Conservation (phyloP, 2,888 invertebrate species). For the Drosophila imparisetae region DNA sequence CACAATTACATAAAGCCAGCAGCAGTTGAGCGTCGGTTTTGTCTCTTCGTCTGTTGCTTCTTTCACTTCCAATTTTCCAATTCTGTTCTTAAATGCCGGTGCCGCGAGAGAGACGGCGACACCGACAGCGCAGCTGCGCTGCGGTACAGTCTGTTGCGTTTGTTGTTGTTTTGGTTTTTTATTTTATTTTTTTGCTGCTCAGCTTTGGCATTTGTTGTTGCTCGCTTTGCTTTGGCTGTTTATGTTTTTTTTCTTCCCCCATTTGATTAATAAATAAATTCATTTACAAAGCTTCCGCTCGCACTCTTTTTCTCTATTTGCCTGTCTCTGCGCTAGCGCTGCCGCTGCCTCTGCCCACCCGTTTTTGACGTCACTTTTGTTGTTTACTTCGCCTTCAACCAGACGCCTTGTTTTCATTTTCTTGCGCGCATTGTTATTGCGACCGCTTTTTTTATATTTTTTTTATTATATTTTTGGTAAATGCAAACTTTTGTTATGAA, state of each 20-base stretch:
- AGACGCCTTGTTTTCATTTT: slow-evolving; percentile 69
- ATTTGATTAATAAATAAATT: slow-evolving; percentile 74
- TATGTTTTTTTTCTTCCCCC: slow-evolving; percentile 52
- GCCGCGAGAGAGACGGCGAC: slow-evolving; percentile 18
- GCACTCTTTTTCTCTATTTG: slow-evolving; percentile 16
- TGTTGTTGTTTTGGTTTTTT: slow-evolving; percentile 63
- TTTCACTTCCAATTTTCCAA: slow-evolving; percentile 70
- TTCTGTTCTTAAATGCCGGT: slow-evolving; percentile 45
- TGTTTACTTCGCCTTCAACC: slow-evolving; percentile 67
- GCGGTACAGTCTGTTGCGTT: slow-evolving; percentile 67
- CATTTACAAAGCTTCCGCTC: slow-evolving; percentile 65
- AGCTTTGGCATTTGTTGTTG: slow-evolving; percentile 48
- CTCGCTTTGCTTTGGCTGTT: slow-evolving; percentile 48
- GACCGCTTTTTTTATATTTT: slow-evolving; percentile 34
- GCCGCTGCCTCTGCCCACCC: slow-evolving; percentile 19
- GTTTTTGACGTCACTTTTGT: slow-evolving; percentile 80
- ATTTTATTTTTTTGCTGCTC: slow-evolving; percentile 25
- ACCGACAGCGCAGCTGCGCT: slow-evolving; percentile 42
- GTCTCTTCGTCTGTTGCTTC: slow-evolving; percentile 65
- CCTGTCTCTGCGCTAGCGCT: slow-evolving; percentile 10
- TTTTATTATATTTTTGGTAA: slow-evolving; percentile 17
- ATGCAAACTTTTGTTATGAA: slow-evolving; percentile 78
- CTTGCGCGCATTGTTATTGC: slow-evolving; percentile 53
- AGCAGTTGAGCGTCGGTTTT: slow-evolving; percentile 17
- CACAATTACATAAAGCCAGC: slow-evolving; percentile 27